Evolutionary conservation across 2,888 invertebrate genomes (phyloP), one percentile per base, ranked within the genome.

Genomic region (Apantesis nais): DNA sequence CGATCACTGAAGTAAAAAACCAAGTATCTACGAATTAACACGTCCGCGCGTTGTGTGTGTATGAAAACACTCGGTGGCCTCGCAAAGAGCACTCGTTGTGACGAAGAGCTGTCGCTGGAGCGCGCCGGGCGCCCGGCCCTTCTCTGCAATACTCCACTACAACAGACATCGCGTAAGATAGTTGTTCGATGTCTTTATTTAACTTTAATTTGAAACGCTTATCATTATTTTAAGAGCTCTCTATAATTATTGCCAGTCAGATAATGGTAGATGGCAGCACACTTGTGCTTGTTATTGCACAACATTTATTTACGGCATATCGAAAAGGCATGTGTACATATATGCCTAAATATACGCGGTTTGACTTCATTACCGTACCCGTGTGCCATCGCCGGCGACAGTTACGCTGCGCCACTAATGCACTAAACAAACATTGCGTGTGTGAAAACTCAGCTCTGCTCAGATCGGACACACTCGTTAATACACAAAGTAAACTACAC

Each of bases 21-120:
- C 89, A 90, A 92, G 90, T 93, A 90, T 93, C 94, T 94, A 94
- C 90, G 93, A 95, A 95, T 95, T 95, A 95, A 95, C 95, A 95
- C 95, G 94, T 95, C 93, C 88, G 90, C 85, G 88, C 89, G 89
- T 88, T 92, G 92, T 92, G 91, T 93, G 92, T 93, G 91, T 93
- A 93, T 88, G 93, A 94, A 94, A 94, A 94, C 94, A 94, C 93
- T 94, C 90, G 89, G 91, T 86, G 89, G 90, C 87, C 87, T 78
- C 86, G 87, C 90, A 83, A 89, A 94, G 94, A 86, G 93, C 94
- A 83, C 94, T 94, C 89, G 86, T 90, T 86, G 88, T 93, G 94
- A 93, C 92, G 88, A 87, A 92, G 93, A 86, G 93, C 90, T 90
- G 93, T 90, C 92, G 88, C 86, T 78, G 83, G 69, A 73, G 80